Conservation (phyloP, 2,888 invertebrate species). For the Drosophila nr. perissopoda region DNA sequence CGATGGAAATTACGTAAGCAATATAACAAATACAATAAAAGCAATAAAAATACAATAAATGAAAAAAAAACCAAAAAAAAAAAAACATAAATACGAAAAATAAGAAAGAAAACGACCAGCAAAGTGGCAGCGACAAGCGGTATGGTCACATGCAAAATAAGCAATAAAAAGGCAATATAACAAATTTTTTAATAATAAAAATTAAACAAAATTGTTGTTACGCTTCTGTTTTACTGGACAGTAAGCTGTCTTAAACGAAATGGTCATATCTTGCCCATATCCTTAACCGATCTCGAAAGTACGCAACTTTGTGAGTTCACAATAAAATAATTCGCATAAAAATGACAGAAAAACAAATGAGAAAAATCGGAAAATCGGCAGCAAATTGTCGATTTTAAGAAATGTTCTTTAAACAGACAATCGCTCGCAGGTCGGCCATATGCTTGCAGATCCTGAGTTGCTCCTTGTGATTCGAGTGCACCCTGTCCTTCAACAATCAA, state of each 20-base stretch:
- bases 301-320: not conserved
- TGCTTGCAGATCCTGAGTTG: not conserved
- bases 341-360: not conserved
- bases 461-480: not conserved
- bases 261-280: not conserved
- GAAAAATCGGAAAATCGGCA: not conserved
- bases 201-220: conserved; percentile 58
- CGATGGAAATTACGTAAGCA: conserved; percentile 42
- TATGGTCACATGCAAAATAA: conserved; percentile 58
- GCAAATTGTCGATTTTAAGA: not conserved
- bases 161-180: conserved; percentile 76
- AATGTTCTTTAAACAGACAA: not conserved
- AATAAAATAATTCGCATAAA: not conserved
- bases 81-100: not conserved
- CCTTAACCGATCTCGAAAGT: not conserved
- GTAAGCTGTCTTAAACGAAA: not conserved
- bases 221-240: conserved; percentile 24
- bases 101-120: conserved; percentile 22
- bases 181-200: conserved; percentile 75
- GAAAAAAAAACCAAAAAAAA: conserved; percentile 4
- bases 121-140: conserved; percentile 14
- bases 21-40: conserved; percentile 47
- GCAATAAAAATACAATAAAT: conserved; percentile 36
- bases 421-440: not conserved
- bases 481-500: not conserved